A percentile compares a stretch with the other conserved stretches of the same genome.
Conservation (phyloP, 2,797 vertebrate genomes). For the Sparus aurata region DNA sequence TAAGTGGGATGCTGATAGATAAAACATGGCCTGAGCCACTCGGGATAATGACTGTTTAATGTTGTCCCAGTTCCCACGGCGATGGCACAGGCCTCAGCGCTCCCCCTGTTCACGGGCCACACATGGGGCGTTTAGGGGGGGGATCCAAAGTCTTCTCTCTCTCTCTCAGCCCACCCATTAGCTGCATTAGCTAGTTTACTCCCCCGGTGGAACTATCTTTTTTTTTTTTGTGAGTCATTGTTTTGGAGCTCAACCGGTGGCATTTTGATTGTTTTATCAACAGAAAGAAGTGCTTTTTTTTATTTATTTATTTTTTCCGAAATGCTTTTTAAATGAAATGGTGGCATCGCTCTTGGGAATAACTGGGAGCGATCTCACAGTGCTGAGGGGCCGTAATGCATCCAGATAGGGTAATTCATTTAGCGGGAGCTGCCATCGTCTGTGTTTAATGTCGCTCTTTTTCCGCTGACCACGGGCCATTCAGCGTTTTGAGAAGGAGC, state of each 20-base stretch:
- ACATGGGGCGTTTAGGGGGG: conserved; percentile 64
- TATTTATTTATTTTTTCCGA: not conserved
- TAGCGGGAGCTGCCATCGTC: conserved; percentile 11
- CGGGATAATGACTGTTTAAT: conserved; percentile 80
- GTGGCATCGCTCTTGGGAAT: conserved; percentile 15
- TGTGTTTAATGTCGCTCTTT: conserved; percentile 32
- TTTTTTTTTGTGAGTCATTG: conserved; percentile 39
- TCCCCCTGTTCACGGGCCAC: conserved; percentile 70
- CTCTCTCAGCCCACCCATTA: conserved; percentile 54
- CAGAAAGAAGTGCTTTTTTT: conserved; percentile 54
- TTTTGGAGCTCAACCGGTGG: conserved; percentile 61
- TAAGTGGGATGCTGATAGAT: conserved; percentile 75
- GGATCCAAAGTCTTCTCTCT: conserved; percentile 55
- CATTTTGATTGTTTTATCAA: conserved; percentile 57
- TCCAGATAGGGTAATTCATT: conserved; percentile 36
- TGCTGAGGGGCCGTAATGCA: conserved; percentile 20
- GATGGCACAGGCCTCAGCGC: conserved; percentile 59
- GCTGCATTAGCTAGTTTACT: conserved; percentile 52
- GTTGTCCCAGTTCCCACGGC: conserved; percentile 79
- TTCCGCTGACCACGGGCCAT: conserved; percentile 32
- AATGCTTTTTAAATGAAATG: conserved; percentile 52
- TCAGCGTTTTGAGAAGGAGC: conserved; percentile 31
- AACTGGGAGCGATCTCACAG: conserved; percentile 28
- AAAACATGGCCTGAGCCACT: conserved; percentile 65
- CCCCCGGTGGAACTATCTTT: conserved; percentile 29